phyloP scores from a whole-genome alignment of 2,113 vertebrate genomes.

The Neotoma lepida region DNA sequence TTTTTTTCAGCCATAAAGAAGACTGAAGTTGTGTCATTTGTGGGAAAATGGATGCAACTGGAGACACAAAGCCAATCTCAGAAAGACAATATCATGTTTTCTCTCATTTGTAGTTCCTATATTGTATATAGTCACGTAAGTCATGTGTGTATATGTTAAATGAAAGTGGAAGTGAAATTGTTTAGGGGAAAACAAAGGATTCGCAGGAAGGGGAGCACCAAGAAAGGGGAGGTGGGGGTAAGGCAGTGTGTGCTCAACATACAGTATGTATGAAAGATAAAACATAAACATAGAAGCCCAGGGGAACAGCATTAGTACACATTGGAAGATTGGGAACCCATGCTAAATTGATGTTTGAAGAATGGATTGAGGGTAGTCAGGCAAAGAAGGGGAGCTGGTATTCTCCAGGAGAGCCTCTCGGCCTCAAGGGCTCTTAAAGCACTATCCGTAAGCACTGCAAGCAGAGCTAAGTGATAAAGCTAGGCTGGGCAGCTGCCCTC shows the following conservation, averaged over 20 bases:
- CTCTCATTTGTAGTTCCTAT: not conserved
- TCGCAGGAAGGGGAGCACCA: not conserved
- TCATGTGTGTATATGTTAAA: not conserved
- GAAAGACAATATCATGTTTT: not conserved
- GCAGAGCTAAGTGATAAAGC: not conserved
- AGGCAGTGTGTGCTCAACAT: not conserved
- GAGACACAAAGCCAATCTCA: not conserved
- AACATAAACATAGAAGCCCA: not conserved
- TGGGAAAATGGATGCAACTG: not conserved
- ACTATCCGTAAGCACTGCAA: not conserved
- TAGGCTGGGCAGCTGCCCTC: not conserved
- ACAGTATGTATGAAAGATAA: not conserved
- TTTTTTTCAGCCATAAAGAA: not conserved
- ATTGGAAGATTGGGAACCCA: not conserved
- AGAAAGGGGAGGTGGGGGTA: not conserved
- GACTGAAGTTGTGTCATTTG: not conserved
- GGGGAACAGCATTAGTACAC: not conserved
- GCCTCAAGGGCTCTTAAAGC: not conserved
- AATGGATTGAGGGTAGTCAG: not conserved
- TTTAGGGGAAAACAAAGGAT: not conserved
- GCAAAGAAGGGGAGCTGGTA: not conserved
- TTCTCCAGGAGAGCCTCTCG: not conserved
- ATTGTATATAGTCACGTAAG: not conserved
- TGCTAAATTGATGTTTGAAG: not conserved
- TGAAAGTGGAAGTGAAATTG: not conserved